These are phyloP conservation scores for Yoshiicerus persimilis DNA, from an alignment of 1,140 invertebrate genomes.

Conservation along the genomic window DNA sequence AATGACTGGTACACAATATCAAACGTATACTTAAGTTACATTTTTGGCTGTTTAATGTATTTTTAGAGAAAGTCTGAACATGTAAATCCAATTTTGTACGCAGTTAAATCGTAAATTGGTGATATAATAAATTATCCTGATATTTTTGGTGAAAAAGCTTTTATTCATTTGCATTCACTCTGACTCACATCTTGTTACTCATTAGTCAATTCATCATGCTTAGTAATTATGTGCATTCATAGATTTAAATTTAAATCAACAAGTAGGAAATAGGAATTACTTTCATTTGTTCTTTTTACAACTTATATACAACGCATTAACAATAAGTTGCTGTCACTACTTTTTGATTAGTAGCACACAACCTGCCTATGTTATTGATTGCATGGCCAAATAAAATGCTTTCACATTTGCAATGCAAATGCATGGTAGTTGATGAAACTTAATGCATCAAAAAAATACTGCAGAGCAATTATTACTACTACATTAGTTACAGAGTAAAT, in stretches of 20 bases:
- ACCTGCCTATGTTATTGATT: neutral
- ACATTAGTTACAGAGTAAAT: conserved; percentile 20
- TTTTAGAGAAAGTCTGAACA: neutral
- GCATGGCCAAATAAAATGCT: conserved; percentile 18
- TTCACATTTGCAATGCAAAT: neutral
- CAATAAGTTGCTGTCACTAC: neutral
- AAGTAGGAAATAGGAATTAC: conserved; percentile 14
- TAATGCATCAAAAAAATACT: neutral
- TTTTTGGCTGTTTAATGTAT: neutral
- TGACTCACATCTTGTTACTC: neutral
- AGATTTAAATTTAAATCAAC: neutral
- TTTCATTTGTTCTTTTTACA: conserved; percentile 6
- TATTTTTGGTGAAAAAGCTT: conserved; percentile 23
- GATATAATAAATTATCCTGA: conserved; percentile 14
- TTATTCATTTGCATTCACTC: conserved; percentile 11
- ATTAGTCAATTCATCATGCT: conserved; percentile 1
- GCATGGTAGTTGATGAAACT: neutral
- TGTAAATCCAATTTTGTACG: conserved; percentile 22
- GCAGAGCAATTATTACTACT: neutral
- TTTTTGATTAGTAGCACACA: neutral
- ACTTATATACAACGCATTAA: neutral
- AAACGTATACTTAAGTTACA: neutral
- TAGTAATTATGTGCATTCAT: neutral
- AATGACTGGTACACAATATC: neutral
- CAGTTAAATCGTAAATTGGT: conserved; percentile 10